Evolutionary conservation across 1,140 invertebrate genomes (phyloP).

Genomic region (Drosophila elegans): DNA sequence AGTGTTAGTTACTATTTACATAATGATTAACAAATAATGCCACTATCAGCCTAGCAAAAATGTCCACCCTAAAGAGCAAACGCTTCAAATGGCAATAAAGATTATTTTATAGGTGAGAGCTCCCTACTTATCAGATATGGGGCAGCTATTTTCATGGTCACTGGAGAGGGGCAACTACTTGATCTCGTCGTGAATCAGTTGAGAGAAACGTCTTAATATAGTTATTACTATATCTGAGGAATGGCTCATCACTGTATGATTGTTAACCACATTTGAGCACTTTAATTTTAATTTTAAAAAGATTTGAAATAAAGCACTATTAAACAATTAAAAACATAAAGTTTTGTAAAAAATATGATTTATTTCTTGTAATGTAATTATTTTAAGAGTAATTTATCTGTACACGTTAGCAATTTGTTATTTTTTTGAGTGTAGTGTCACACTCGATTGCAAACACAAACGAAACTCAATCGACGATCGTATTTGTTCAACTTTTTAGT

Average conservation of each 20-base stretch:
- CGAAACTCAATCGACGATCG: constrained; percentile 10
- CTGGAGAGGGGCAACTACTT: not conserved
- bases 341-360: no score
- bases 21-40: not conserved
- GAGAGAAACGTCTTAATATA: not conserved
- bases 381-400: no score
- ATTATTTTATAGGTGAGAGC: not conserved
- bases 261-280: no score
- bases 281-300: no score
- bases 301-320: no score
- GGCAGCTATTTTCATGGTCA: constrained; percentile 18
- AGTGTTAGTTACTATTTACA: not conserved
- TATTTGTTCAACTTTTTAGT: constrained; percentile 28
- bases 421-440: constrained; percentile 9
- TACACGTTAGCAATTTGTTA: no score
- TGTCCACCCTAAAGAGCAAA: constrained; percentile 11
- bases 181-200: not conserved
- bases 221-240: not conserved
- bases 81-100: not conserved
- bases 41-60: not conserved
- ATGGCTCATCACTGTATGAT: not conserved
- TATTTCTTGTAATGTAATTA: no score
- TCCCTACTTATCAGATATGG: not conserved
- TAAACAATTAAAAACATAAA: no score
- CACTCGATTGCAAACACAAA: constrained; percentile 17